These are phyloP conservation scores for Bradypus variegatus DNA, from an alignment of 2,797 vertebrate species.

Conservation along the genomic window DNA sequence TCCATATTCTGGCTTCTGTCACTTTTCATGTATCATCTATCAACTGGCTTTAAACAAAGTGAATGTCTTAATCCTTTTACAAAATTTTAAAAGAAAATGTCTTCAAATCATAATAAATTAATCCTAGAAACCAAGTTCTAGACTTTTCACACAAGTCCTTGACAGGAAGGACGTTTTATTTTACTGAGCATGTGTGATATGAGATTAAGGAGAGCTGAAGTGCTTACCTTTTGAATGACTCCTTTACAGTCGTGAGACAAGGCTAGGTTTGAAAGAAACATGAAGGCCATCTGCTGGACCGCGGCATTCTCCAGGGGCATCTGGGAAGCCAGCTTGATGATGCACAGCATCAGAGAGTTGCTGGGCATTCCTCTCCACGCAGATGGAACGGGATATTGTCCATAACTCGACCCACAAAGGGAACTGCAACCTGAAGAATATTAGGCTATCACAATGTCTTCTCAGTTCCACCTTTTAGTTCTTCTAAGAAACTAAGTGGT, in stretches of 20 bases:
- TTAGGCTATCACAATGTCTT: not conserved
- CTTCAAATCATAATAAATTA: not conserved
- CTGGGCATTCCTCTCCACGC: constrained; percentile 71
- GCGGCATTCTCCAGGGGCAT: constrained; percentile 76
- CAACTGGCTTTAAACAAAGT: not conserved
- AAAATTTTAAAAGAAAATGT: constrained; percentile 1
- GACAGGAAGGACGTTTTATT: not conserved
- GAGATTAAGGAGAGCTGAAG: not conserved
- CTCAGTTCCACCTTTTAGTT: not conserved
- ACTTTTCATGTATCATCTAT: not conserved
- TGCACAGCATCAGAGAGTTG: constrained; percentile 82
- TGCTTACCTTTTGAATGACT: constrained; percentile 88
- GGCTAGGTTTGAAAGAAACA: constrained; percentile 87
- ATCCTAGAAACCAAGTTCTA: not conserved
- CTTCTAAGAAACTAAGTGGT: not conserved
- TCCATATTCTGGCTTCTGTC: not conserved
- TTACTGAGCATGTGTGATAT: not conserved
- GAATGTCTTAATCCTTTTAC: not conserved
- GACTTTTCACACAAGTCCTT: not conserved
- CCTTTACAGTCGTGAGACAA: constrained; percentile 89
- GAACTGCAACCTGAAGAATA: constrained; percentile 84
- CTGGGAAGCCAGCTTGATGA: constrained; percentile 87
- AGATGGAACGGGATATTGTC: constrained; percentile 56
- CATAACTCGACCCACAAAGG: constrained; percentile 76
- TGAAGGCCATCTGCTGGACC: constrained; percentile 83